phyloP scores from a whole-genome alignment of 2,888 invertebrate genomes.

The Lysandra bellargus region DNA sequence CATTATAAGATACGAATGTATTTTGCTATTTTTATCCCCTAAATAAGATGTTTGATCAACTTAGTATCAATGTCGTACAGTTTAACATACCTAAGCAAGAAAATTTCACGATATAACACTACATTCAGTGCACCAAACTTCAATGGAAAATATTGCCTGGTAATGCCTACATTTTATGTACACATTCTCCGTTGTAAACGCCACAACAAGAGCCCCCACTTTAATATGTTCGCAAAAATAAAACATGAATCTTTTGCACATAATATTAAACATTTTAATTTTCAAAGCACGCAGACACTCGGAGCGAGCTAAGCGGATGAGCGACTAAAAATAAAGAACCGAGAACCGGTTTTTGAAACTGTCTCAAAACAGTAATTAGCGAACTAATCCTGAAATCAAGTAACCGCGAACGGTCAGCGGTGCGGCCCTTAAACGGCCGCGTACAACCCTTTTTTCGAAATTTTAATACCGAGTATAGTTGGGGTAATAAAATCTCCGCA shows the following conservation, averaged over 20 bases:
- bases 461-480: constrained; percentile 76
- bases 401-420: constrained; percentile 72
- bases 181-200: constrained; percentile 18
- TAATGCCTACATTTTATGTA: neutral
- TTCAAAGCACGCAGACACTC: constrained; percentile 30
- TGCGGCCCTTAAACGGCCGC: constrained; percentile 64
- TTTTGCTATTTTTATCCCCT: neutral
- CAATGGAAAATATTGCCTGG: neutral
- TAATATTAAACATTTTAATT: constrained; percentile 27
- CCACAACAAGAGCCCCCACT: constrained; percentile 26
- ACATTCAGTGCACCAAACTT: neutral
- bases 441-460: constrained; percentile 66
- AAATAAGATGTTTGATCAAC: neutral
- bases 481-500: constrained; percentile 79
- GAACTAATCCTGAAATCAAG: constrained; percentile 70
- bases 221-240: constrained; percentile 9
- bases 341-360: constrained; percentile 57
- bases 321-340: constrained; percentile 43
- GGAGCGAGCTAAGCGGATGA: constrained; percentile 33
- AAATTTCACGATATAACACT: neutral
- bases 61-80: neutral
- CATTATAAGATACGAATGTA: neutral
- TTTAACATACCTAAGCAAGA: neutral
- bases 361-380: constrained; percentile 70
- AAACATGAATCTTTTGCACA: neutral